These are phyloP conservation scores for Erpobdella octoculata DNA, from an alignment of 2,888 invertebrate species.

Conservation along the genomic window DNA sequence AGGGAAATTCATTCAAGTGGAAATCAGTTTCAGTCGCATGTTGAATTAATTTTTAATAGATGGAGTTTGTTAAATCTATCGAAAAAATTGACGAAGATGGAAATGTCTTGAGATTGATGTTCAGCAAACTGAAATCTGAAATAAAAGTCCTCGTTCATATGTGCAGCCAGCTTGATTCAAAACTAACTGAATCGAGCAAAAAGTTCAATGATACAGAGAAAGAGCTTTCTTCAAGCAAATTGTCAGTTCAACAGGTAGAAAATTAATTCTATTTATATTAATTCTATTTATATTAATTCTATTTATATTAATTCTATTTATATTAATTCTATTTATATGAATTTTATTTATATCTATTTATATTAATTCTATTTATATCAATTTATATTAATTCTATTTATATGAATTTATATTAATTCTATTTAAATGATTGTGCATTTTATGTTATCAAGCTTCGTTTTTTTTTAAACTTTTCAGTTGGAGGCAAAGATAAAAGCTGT, in stretches of 20 bases:
- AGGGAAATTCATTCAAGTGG: too few relatives aligned
- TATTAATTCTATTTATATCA: too few relatives aligned
- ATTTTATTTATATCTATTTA: too few relatives aligned
- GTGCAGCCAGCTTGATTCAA: slow-evolving; percentile 76
- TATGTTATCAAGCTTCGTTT: neutral
- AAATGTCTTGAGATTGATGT: slow-evolving; percentile 89
- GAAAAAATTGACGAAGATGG: slow-evolving; percentile 85
- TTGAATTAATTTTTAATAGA: too few relatives aligned
- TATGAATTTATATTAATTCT: too few relatives aligned
- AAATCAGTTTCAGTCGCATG: too few relatives aligned
- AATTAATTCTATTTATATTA: neutral
- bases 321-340: too few relatives aligned
- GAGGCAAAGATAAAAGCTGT: slow-evolving; percentile 91
- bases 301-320: too few relatives aligned
- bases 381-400: too few relatives aligned
- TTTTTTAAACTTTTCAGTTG: slow-evolving; percentile 57
- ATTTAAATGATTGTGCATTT: too few relatives aligned
- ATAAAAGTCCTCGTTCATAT: slow-evolving; percentile 80
- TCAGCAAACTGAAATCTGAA: slow-evolving; percentile 97
- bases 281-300: too few relatives aligned
- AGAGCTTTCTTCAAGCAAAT: slow-evolving; percentile 78
- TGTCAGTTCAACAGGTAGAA: slow-evolving; percentile 73
- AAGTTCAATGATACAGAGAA: slow-evolving; percentile 85
- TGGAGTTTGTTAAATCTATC: slow-evolving; percentile 33
- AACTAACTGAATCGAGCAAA: slow-evolving; percentile 74